Percentiles rank a stretch among this genome's conserved stretches.
phyloP scores from a whole-genome alignment of 2,113 vertebrate genomes.

The Amblyornis subalaris region DNA sequence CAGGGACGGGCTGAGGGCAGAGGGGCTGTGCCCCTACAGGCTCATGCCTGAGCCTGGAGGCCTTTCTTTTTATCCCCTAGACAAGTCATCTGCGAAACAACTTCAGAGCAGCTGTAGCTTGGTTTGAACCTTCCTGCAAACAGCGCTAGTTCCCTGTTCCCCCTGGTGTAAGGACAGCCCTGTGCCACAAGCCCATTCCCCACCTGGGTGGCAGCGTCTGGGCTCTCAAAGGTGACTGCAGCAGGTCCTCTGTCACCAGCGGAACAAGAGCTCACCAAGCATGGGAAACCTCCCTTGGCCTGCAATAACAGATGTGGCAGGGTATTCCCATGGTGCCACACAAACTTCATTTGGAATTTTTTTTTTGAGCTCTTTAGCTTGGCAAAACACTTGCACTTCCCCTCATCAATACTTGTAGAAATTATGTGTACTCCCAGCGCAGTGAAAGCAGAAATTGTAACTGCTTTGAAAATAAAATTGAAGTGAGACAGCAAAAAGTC shows the following conservation, averaged over 20 bases:
- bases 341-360: background rate
- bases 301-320: accelerated
- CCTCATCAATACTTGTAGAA: background rate
- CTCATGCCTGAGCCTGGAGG: accelerated
- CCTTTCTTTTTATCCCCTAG: background rate
- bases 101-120: background rate
- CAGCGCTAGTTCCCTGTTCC: background rate
- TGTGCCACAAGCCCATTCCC: accelerated
- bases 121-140: background rate
- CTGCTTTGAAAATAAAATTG: background rate
- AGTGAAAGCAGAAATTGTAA: background rate
- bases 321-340: background rate
- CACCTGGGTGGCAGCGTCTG: accelerated
- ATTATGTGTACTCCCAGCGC: background rate
- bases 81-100: background rate
- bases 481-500: background rate
- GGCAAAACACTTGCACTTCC: background rate
- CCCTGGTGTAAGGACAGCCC: background rate
- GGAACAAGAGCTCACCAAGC: background rate
- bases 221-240: accelerated
- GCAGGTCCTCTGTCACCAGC: background rate
- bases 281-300: accelerated
- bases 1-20: background rate
- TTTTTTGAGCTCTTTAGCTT: background rate
- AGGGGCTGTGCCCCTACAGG: background rate